Evolutionary conservation across 2,888 invertebrate genomes (phyloP).

Genomic region (Eupeodes latifasciatus): DNA sequence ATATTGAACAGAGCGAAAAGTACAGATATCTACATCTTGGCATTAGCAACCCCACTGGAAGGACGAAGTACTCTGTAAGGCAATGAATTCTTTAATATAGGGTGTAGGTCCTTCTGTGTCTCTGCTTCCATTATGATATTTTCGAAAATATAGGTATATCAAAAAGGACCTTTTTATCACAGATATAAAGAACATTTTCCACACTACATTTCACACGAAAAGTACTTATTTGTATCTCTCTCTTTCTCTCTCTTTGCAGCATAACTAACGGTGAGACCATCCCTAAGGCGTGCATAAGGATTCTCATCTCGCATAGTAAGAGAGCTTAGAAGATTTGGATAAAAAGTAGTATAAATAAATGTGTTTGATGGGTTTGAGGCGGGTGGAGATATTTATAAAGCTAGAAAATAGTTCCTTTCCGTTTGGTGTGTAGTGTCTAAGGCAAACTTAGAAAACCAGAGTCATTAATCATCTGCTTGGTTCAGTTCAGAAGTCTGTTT

Average conservation of each 20-base stretch:
- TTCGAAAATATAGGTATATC: not conserved
- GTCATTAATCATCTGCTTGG: slow-evolving; percentile 19
- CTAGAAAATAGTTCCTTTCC: not conserved
- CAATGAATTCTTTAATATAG: not conserved
- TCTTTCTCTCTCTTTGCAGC: not conserved
- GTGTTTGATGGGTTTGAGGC: not conserved
- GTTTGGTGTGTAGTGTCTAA: not conserved
- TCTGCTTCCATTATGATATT: not conserved
- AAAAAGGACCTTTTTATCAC: not conserved
- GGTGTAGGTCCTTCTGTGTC: too few species aligned
- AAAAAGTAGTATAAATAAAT: not conserved
- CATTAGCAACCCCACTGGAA: not conserved
- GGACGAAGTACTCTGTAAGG: too few species aligned
- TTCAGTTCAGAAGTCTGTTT: too few species aligned
- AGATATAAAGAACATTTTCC: not conserved
- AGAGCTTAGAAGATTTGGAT: not conserved
- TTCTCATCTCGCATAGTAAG: not conserved
- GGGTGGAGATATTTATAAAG: not conserved
- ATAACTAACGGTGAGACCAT: slow-evolving; percentile 1
- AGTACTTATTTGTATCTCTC: not conserved
- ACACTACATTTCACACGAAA: slow-evolving; percentile 16
- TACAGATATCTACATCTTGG: not conserved
- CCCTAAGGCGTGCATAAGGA: not conserved
- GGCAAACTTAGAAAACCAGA: not conserved
- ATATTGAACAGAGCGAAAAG: slow-evolving; percentile 2